phyloP scores from a whole-genome alignment of 2,113 vertebrate genomes.

The Zootoca vivipara region DNA sequence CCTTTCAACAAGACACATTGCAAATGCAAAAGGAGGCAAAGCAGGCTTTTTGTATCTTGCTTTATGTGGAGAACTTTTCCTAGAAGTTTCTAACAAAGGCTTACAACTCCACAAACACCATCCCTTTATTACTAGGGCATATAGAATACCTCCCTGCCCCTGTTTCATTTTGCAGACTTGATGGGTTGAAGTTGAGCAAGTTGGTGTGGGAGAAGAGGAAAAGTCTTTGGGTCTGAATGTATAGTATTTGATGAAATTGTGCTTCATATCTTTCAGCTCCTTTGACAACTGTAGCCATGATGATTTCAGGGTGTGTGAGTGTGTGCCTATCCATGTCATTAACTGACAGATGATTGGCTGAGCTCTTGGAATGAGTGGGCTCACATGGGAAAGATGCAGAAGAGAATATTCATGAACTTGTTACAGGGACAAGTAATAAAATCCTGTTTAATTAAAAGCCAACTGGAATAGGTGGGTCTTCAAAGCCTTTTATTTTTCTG shows the following conservation, averaged over 20 bases:
- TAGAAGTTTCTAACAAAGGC: conserved; percentile 11
- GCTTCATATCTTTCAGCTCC: background rate
- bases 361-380: background rate
- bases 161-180: background rate
- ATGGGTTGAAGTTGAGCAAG: background rate
- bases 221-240: background rate
- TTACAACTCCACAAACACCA: conserved; percentile 12
- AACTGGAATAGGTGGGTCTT: too few relatives aligned
- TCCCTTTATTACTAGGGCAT: background rate
- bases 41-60: background rate
- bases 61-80: conserved; percentile 1
- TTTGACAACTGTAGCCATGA: background rate
- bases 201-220: background rate
- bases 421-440: too few relatives aligned
- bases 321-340: background rate
- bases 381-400: background rate
- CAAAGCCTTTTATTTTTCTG: too few relatives aligned
- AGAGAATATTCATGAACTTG: background rate
- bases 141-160: background rate
- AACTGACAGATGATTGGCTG: background rate
- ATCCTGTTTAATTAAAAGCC: too few relatives aligned
- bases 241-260: background rate
- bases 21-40: conserved; percentile 1
- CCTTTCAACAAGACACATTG: background rate
- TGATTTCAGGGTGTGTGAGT: background rate